A percentile compares a stretch with the other conserved stretches of the same genome.
phyloP scores from a whole-genome alignment of 1,140 invertebrate species.

The honey bee (Apis mellifera) region DNA sequence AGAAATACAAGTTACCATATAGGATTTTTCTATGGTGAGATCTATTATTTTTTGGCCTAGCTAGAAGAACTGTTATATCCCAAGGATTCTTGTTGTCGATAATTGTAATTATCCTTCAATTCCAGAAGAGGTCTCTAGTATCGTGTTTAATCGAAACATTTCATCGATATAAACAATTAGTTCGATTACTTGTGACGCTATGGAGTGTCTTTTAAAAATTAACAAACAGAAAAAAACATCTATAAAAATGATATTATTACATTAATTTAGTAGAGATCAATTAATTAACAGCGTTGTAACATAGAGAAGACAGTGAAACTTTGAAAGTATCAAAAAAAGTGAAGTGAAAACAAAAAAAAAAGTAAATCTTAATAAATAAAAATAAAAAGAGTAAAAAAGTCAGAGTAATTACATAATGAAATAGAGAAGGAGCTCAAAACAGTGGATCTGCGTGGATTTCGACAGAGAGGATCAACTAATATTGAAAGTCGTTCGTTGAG shows the following conservation, averaged over 20 bases:
- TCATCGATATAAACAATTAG: background rate
- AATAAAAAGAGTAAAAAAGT: background rate
- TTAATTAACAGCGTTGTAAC: background rate
- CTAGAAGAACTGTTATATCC: background rate
- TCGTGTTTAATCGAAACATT: conserved; percentile 1
- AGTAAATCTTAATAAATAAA: background rate
- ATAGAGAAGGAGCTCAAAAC: background rate
- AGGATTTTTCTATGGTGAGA: conserved; percentile 1
- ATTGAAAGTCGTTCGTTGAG: conserved; percentile 4
- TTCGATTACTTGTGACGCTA: background rate
- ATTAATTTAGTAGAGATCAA: background rate
- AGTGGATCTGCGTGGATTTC: background rate
- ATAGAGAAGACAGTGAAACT: background rate
- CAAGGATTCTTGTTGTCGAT: background rate
- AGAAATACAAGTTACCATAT: background rate
- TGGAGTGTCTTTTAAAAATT: background rate
- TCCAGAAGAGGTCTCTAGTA: background rate
- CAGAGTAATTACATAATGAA: background rate
- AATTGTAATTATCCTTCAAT: background rate
- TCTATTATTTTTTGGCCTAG: background rate
- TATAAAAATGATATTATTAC: background rate
- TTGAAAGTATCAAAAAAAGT: background rate
- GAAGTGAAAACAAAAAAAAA: background rate
- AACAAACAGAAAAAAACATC: background rate
- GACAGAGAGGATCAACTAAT: background rate